Percentiles rank a stretch among this genome's conserved stretches.
phyloP scores from a whole-genome alignment of 2,888 invertebrate species.

The Hydropsyche betteni region DNA sequence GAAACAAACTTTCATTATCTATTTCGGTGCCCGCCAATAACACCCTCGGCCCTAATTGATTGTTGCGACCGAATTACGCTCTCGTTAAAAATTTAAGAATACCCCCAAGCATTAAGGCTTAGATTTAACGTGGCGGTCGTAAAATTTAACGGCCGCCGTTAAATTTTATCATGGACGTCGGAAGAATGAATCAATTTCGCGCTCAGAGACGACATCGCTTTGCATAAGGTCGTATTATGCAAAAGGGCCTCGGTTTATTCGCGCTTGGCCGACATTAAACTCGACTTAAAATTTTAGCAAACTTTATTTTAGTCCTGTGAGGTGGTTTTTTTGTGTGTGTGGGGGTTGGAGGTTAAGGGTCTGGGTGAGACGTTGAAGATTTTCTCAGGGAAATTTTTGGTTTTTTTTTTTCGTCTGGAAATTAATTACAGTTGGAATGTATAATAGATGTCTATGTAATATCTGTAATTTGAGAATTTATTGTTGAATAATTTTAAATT shows the following conservation, averaged over 20 bases:
- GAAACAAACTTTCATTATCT: too few relatives aligned
- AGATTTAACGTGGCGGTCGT: constrained; percentile 33
- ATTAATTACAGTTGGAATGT: too few relatives aligned
- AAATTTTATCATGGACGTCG: constrained; percentile 45
- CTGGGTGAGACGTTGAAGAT: too few relatives aligned
- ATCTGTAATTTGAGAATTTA: too few relatives aligned
- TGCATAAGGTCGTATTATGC: constrained; percentile 37
- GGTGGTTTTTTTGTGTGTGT: not conserved
- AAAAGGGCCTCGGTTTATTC: constrained; percentile 1
- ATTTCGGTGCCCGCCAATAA: too few relatives aligned
- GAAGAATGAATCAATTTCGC: constrained; percentile 44
- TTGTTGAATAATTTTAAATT: too few relatives aligned
- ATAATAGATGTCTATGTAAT: too few relatives aligned
- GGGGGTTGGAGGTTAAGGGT: too few relatives aligned
- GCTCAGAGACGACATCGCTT: constrained; percentile 8
- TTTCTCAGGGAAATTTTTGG: too few relatives aligned
- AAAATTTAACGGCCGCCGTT: constrained; percentile 46
- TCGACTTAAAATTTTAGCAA: too few relatives aligned
- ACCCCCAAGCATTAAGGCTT: not conserved
- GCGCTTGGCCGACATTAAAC: too few relatives aligned
- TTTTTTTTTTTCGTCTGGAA: too few relatives aligned
- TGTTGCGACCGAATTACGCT: constrained; percentile 36
- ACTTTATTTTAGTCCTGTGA: constrained; percentile 8
- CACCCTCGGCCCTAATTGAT: constrained; percentile 18
- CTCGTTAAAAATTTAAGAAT: constrained; percentile 40